Percentiles rank a stretch among this genome's conserved stretches.
Evolutionary conservation across 2,113 vertebrate genomes (phyloP).

Genomic region (Emydura subglobosa): DNA sequence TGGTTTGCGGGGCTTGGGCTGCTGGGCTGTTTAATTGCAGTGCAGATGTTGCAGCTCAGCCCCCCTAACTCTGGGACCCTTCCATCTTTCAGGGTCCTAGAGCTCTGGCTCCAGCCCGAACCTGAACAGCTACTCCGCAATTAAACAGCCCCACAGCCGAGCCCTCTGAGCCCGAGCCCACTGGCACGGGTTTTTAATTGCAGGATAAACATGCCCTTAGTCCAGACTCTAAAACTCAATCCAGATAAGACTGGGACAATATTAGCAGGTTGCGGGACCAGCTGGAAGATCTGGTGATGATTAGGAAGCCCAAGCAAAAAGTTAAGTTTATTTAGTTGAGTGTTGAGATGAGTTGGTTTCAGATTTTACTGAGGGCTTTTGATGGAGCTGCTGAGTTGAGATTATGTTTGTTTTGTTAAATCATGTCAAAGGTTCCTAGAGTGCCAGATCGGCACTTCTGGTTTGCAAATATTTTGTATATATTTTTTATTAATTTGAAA

Average conservation of each 20-base stretch:
- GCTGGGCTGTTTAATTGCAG: too few relatives aligned
- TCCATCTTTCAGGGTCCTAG: too few relatives aligned
- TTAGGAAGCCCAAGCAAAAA: not conserved
- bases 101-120: not conserved
- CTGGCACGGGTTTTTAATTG: not conserved
- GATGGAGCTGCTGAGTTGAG: conserved; percentile 5
- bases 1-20: too few relatives aligned
- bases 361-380: not conserved
- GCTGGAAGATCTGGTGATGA: not conserved
- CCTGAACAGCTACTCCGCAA: too few relatives aligned
- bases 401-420: conserved; percentile 60
- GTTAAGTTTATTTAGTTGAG: not conserved
- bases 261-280: not conserved
- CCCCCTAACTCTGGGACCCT: too few relatives aligned
- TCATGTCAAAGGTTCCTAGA: conserved; percentile 40
- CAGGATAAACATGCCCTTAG: not conserved
- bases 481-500: conserved; percentile 53
- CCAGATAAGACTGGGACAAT: not conserved
- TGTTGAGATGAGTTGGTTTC: not conserved
- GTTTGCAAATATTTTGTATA: conserved; percentile 31
- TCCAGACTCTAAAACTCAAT: not conserved
- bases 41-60: too few relatives aligned
- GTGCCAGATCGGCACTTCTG: not conserved
- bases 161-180: not conserved
- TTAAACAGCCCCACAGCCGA: too few relatives aligned